Evolutionary conservation across 2,113 vertebrate genomes (phyloP).

Genomic region (Eretmochelys imbricata): DNA sequence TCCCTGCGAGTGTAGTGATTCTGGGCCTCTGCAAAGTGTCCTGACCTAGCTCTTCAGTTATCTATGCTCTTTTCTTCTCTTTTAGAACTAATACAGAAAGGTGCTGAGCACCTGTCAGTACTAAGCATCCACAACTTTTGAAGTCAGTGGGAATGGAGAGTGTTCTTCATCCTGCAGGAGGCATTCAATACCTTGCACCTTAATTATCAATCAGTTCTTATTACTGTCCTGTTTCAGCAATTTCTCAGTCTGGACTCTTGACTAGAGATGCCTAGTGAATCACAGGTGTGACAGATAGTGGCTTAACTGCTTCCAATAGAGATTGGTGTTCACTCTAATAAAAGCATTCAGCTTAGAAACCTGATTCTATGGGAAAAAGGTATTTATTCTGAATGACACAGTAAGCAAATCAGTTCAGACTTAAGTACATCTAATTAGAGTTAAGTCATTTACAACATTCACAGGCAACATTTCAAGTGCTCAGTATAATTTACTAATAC

Average conservation of each 20-base stretch:
- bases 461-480: background rate
- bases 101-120: background rate
- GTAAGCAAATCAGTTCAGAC: background rate
- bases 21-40: background rate
- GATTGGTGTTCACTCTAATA: background rate
- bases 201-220: background rate
- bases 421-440: background rate
- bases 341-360: background rate
- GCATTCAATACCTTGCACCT: background rate
- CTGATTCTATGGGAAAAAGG: background rate
- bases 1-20: background rate
- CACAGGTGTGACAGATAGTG: background rate
- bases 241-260: background rate
- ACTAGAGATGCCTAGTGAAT: background rate
- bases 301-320: background rate
- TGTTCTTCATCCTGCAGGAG: background rate
- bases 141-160: background rate
- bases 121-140: background rate
- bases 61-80: background rate
- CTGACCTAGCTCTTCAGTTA: background rate
- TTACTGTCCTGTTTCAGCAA: background rate
- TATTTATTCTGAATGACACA: background rate
- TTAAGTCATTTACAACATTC: background rate
- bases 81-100: background rate
- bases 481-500: constrained; percentile 7